Percentiles rank a stretch among this genome's conserved stretches.
Conservation (phyloP, 2,113 vertebrate species). For the Passer montanus region DNA sequence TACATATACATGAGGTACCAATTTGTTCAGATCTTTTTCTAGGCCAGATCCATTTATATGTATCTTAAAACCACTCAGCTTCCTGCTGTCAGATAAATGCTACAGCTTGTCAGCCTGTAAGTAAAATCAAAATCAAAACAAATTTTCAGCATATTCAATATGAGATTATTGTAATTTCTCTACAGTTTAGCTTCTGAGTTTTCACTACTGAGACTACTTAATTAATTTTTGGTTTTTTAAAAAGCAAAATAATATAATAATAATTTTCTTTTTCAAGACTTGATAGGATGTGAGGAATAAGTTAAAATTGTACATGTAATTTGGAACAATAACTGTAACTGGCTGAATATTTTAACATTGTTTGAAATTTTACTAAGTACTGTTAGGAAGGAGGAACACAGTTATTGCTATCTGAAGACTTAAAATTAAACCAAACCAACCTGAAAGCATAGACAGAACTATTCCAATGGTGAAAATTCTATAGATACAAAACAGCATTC, state of each 20-base stretch:
- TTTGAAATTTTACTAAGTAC: conserved; percentile 51
- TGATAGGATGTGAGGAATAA: not conserved
- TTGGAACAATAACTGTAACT: conserved; percentile 49
- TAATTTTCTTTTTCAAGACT: conserved; percentile 9
- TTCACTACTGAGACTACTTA: not conserved
- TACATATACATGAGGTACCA: conserved; percentile 72
- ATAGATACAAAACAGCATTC: not conserved
- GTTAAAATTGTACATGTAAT: conserved; percentile 12
- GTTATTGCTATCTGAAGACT: conserved; percentile 76
- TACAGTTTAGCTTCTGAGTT: not conserved
- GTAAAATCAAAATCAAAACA: conserved; percentile 7
- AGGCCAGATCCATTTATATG: conserved; percentile 62
- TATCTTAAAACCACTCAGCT: conserved; percentile 36
- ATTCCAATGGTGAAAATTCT: not conserved
- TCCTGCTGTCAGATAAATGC: conserved; percentile 27
- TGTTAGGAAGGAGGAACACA: conserved; percentile 56
- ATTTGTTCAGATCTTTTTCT: not conserved
- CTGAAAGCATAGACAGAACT: conserved; percentile 49
- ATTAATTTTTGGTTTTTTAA: not conserved
- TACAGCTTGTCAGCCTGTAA: not conserved
- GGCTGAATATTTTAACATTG: conserved; percentile 54
- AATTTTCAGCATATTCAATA: not conserved
- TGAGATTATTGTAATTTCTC: not conserved
- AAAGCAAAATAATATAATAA: not conserved
- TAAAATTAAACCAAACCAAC: conserved; percentile 25